Evolutionary conservation across 2,797 vertebrate species (phyloP), one percentile per base, ranked within the genome.

Genomic region (Cichlasoma orientale): DNA sequence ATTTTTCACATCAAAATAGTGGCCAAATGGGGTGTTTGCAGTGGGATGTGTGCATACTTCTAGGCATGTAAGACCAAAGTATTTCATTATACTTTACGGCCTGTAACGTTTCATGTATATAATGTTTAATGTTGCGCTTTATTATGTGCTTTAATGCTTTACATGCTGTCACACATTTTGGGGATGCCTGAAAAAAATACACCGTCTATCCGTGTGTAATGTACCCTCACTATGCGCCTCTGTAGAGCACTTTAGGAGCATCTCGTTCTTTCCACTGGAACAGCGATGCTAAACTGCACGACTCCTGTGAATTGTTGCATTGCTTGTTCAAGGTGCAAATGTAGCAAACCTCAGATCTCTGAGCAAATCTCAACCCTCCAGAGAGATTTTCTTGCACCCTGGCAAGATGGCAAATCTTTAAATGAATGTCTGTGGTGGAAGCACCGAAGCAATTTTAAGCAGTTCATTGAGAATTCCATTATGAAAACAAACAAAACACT

Each of bases 211-310:
- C 27, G 52, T 12, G 53, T 58, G 74, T 63, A 72, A 80, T 71
- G 56, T n/a, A n/a, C 44, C 77, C 31, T 78, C 19, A 2, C 56
- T 19, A 25, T 21, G 71, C 70, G 44, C 80, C 52, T 72, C 85
- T 69, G 80, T 68, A 81, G 86, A 80, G 72, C 71, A 75, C 76
- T 81, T 83, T 16, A 69, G 76, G 56, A 75, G 57, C 31, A 16
- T n/a, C 25, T 75, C 74, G 55, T 66, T 29, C 59, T 19, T 29
- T 27, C 41, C 19, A 44, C 53, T 27, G 59, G 72, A 82, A 5
- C 56, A 74, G 27, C 11, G 1, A 38, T 7, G 25, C 50, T 0
- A 5, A 36, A 6, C 59, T 69, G 7, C 18, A 18, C 8, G n/a
- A 55, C 36, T 36, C 38, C 52, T n/a, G 56, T 25, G 68, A 55